Evolutionary conservation across 2,888 invertebrate genomes (phyloP), one percentile per base, ranked within the genome.

Genomic region (Apamea monoglypha): DNA sequence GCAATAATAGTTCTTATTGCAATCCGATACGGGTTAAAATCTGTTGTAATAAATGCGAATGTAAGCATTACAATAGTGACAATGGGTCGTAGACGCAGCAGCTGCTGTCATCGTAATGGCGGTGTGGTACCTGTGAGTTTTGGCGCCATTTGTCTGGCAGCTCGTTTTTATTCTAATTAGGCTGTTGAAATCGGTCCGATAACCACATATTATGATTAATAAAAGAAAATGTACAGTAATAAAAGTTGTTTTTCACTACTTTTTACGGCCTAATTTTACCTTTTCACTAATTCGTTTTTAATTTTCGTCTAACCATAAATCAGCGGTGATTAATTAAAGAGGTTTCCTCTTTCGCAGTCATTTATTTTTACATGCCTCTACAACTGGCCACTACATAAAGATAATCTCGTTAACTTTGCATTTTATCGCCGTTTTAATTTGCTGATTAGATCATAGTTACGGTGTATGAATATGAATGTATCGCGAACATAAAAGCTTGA

Each of bases 31-130:
- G 84, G 90, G 78, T 87, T 78, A 89, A 82, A 89, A 83, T 91
- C 61, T 50, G 80, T 89, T 84, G 83, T 77, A 89, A 83, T 83
- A 82, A 86, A 84, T 83, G 71, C 81, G 83, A 87, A 84, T 89
- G 82, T 86, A 83, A 87, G 83, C 90, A 91, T 90, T 88, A 90
- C 81, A 87, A 83, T 81, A 78, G 80, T 89, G 88, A 92, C 92
- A 93, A 92, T 93, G 77, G 92, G 91, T 93, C 92, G 92, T 87
- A 85, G 86, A 88, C 82, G 87, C 83, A 92, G 94, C 94, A 94
- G 93, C 94, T 94, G 93, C 94, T 94, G 94, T 92, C 90, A 89
- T 87, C 87, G 90, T 90, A 91, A 90, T 91, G 90, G 91, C 85
- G 79, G 87, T 74, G 76, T 80, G 78, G 80, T 88, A 76, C 78